Evolutionary conservation across 2,888 invertebrate species (phyloP).

Genomic region (Lasioglossum oenotherae): DNA sequence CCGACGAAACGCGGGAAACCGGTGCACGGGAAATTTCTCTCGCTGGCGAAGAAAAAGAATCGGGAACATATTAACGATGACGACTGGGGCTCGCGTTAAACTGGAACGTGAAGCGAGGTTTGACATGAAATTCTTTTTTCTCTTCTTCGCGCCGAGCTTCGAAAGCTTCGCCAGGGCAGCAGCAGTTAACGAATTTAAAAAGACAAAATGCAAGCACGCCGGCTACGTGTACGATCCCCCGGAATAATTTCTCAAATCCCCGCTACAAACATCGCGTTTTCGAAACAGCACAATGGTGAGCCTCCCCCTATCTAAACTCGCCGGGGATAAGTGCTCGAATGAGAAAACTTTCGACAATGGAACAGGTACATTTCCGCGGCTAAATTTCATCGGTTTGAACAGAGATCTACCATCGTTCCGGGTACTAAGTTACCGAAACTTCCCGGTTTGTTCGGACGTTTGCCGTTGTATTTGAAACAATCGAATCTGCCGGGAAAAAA

Average conservation of each 20-base stretch:
- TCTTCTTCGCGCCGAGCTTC: constrained; percentile 57
- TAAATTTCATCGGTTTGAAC: neutral
- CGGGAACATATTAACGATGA: constrained; percentile 71
- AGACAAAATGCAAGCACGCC: neutral
- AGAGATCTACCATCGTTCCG: neutral
- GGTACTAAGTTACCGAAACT: neutral
- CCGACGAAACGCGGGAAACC: constrained; percentile 24
- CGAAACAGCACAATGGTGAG: neutral
- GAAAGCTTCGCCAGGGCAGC: constrained; percentile 65
- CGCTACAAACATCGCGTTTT: neutral
- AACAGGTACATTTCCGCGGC: neutral
- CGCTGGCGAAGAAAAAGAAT: constrained; percentile 67
- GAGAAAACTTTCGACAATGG: neutral
- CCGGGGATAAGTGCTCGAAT: neutral
- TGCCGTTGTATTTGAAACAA: constrained; percentile 6
- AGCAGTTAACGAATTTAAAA: constrained; percentile 53
- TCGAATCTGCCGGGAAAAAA: neutral
- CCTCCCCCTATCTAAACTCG: neutral
- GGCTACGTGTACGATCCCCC: neutral
- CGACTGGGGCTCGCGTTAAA: constrained; percentile 67
- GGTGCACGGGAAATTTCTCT: constrained; percentile 54
- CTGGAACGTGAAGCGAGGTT: constrained; percentile 69
- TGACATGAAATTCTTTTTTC: constrained; percentile 70
- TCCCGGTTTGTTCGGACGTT: neutral
- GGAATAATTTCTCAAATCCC: neutral